These are phyloP conservation scores for Eurystomus glaucurus DNA, from an alignment of 2,797 vertebrate species.

Conservation along the genomic window DNA sequence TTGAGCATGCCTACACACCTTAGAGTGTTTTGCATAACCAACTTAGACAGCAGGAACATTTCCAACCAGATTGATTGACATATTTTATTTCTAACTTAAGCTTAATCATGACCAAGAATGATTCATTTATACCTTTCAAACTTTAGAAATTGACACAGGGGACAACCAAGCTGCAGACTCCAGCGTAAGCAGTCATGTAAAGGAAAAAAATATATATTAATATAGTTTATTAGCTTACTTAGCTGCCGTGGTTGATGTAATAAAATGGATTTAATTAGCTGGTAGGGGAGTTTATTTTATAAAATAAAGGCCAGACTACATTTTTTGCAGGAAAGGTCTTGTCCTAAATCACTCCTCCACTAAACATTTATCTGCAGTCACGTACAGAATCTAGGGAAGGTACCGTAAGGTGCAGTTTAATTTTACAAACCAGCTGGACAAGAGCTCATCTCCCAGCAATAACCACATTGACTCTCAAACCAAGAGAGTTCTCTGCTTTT, in stretches of 20 bases:
- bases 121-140: conserved; percentile 72
- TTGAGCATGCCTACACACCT: conserved; percentile 82
- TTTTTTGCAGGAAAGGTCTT: not conserved
- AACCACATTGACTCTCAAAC: not conserved
- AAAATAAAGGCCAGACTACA: conserved; percentile 8
- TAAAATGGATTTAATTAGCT: conserved; percentile 61
- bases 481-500: not conserved
- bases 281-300: conserved; percentile 18
- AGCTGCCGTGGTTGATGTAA: not conserved
- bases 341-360: not conserved
- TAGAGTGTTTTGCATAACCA: conserved; percentile 84
- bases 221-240: conserved; percentile 41
- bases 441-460: not conserved
- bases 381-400: not conserved
- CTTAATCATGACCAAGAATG: conserved; percentile 78
- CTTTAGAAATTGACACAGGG: conserved; percentile 55
- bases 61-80: conserved; percentile 83
- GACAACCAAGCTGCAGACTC: conserved; percentile 14
- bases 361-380: not conserved
- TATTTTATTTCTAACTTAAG: conserved; percentile 85
- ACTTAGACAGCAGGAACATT: conserved; percentile 81
- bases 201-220: conserved; percentile 51
- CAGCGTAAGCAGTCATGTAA: not conserved
- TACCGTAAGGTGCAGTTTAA: not conserved
- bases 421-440: not conserved